phyloP scores from a whole-genome alignment of 2,888 invertebrate species.

The Tigriopus californicus region DNA sequence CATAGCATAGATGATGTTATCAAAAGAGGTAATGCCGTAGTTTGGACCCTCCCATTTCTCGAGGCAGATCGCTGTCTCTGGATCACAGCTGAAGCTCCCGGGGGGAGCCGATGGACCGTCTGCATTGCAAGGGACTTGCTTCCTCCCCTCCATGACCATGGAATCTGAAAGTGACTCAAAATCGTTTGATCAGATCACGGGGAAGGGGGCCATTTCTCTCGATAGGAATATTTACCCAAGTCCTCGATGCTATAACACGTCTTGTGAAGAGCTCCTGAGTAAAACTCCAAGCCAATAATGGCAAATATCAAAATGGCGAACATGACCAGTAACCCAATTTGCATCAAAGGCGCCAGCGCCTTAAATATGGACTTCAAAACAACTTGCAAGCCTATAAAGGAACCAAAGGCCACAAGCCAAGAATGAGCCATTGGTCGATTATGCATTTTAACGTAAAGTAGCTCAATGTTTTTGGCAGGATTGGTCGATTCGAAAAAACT shows the following conservation, averaged over 20 bases:
- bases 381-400: slow-evolving; percentile 83
- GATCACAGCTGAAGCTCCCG: slow-evolving; percentile 68
- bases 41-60: slow-evolving; percentile 68
- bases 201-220: not conserved
- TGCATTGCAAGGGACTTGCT: slow-evolving; percentile 67
- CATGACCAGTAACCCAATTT: slow-evolving; percentile 97
- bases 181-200: not conserved
- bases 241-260: slow-evolving; percentile 93
- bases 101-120: slow-evolving; percentile 54
- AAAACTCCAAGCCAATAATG: slow-evolving; percentile 99
- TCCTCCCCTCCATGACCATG: slow-evolving; percentile 62
- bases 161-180: slow-evolving; percentile 38
- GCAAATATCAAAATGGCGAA: slow-evolving; percentile 99
- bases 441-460: too few species aligned
- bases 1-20: slow-evolving; percentile 99
- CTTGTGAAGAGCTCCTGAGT: slow-evolving; percentile 95
- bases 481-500: too few species aligned
- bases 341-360: slow-evolving; percentile 99
- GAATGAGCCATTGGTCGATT: too few species aligned
- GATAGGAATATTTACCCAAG: slow-evolving; percentile 47
- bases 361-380: slow-evolving; percentile 99
- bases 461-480: too few species aligned
- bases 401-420: not conserved
- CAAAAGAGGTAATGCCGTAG: slow-evolving; percentile 95
- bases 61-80: slow-evolving; percentile 63